These are phyloP conservation scores for Pionites leucogaster DNA, from an alignment of 2,113 vertebrate species.

Conservation along the genomic window DNA sequence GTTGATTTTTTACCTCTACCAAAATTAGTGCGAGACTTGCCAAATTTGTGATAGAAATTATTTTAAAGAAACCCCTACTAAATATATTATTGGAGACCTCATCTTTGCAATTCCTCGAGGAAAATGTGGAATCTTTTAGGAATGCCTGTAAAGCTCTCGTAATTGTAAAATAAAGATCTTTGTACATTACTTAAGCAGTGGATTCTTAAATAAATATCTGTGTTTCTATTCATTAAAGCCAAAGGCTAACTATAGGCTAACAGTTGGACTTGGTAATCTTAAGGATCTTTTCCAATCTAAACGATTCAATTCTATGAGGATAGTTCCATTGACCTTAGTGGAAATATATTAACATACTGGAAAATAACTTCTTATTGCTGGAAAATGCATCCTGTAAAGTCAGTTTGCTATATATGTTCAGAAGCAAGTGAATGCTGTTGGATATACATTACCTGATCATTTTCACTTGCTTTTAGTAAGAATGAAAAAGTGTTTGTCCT, in stretches of 20 bases:
- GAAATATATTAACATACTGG: neutral
- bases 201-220: neutral
- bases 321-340: neutral
- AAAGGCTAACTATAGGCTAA: neutral
- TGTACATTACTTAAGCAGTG: neutral
- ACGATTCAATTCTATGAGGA: neutral
- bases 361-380: neutral
- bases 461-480: neutral
- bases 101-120: neutral
- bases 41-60: neutral
- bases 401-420: neutral
- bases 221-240: neutral
- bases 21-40: fast-evolving
- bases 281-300: neutral
- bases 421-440: neutral
- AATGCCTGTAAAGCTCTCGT: neutral
- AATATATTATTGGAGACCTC: neutral
- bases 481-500: neutral
- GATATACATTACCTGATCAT: fast-evolving
- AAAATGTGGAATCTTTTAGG: neutral
- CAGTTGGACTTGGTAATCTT: fast-evolving
- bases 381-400: neutral
- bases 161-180: neutral
- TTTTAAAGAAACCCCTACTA: neutral
- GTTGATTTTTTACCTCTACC: neutral